Conservation (phyloP, 2,797 vertebrate species). For the Crenichthys baileyi region DNA sequence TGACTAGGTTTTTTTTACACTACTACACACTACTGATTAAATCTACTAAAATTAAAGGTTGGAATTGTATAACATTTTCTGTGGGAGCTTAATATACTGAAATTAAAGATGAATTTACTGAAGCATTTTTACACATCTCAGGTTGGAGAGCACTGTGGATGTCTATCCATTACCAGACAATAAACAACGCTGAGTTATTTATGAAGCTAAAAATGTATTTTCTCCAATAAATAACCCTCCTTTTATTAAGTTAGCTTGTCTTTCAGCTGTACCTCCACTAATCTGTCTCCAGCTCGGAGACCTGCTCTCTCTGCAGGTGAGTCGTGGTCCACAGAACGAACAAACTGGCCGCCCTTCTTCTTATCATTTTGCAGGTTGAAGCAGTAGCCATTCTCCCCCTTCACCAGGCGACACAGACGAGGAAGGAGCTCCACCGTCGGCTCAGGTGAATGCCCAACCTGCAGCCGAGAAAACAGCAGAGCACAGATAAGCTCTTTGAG, state of each 20-base stretch:
- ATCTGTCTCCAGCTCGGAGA: slow-evolving; percentile 87
- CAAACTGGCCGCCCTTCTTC: slow-evolving; percentile 87
- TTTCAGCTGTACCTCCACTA: slow-evolving; percentile 85
- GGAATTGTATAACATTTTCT: not conserved
- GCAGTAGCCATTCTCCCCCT: slow-evolving; percentile 87
- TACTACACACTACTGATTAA: too few species aligned
- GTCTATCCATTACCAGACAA: not conserved
- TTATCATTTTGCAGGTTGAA: slow-evolving; percentile 96
- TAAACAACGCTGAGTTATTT: not conserved
- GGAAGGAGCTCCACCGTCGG: slow-evolving; percentile 81
- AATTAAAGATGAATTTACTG: not conserved
- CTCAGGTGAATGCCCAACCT: slow-evolving; percentile 48
- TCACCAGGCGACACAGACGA: slow-evolving; percentile 88
- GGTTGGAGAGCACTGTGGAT: not conserved
- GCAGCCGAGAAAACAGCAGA: slow-evolving; percentile 28
- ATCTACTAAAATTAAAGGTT: too few species aligned
- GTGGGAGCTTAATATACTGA: too few species aligned
- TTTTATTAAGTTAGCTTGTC: not conserved
- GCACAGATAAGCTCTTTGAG: not conserved
- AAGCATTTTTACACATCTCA: not conserved
- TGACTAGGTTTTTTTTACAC: too few species aligned
- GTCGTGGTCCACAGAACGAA: slow-evolving; percentile 89
- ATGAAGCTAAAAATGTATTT: not conserved
- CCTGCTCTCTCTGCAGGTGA: slow-evolving; percentile 86
- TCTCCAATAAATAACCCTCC: not conserved